Evolutionary conservation across 1,140 invertebrate species (phyloP), one percentile per base, ranked within the genome.

Genomic region (Sipha flava): DNA sequence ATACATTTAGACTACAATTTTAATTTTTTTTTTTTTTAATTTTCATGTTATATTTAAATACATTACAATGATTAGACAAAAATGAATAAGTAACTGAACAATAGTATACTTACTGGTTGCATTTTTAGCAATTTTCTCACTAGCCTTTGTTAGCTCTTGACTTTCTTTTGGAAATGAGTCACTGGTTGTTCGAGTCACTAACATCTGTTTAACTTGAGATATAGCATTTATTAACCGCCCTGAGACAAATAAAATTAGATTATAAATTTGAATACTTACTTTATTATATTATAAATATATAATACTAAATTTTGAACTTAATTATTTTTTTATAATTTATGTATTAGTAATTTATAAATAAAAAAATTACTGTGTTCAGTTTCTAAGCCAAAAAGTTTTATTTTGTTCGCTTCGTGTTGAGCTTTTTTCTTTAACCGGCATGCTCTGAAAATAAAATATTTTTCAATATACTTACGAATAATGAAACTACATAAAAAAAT

Each of bases 401-500:
- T 91, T 87, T 97, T 97, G 84, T 97, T 96, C 3, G 95, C 95
- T 86, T 96, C 95, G 85, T 97, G 95, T 85, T 97, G 95, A 14
- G 95, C 95, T 86, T 97, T 97, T 85, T 96, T 97, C 88, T 97
- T 97, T 81, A 97, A 87, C 73, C 96, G 89, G 86, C 96, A 99
- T 40, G 96, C 96, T 75, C 97, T 90, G 83, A 29, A 84, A 82
- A 79, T 81, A 66, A 57, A 34, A 34, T 34, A 4, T n/a, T 64
- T 7, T 18, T 34, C 16, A 47, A 47, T 21, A 37, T 21, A 26
- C 7, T 31, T 18, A 34, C 7, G n/a, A 62, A 29, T 29, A 29
- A 59, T 18, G 34, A 62, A n/a, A 62, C 6, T 14, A 37, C 10
- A 6, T 3, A 59, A 66, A 21, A 1, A 66, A 40, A 40, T 40